Evolutionary conservation across 2,888 invertebrate genomes (phyloP).

Genomic region (Lacanobia wlatinum): DNA sequence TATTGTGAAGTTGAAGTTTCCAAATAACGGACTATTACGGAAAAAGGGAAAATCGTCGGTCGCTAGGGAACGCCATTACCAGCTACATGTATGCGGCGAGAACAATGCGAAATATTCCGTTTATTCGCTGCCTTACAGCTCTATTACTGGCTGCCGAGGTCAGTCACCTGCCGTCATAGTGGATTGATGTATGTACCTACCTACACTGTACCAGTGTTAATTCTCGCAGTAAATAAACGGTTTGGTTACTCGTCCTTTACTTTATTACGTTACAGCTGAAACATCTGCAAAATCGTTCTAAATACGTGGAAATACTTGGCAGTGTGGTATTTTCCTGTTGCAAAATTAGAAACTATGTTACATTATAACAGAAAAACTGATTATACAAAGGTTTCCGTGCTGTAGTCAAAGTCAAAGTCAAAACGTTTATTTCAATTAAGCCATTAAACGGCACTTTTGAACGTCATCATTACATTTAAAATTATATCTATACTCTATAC

Average conservation of each 20-base stretch:
- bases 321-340: background rate
- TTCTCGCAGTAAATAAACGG: background rate
- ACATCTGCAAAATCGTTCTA: background rate
- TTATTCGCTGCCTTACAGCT: slow-evolving; percentile 53
- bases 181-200: slow-evolving; percentile 31
- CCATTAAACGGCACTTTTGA: too few species aligned
- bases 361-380: background rate
- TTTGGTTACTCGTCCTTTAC: background rate
- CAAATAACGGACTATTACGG: slow-evolving; percentile 71
- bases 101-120: slow-evolving; percentile 58
- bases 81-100: slow-evolving; percentile 42
- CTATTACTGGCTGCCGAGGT: slow-evolving; percentile 47
- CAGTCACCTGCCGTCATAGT: slow-evolving; percentile 35
- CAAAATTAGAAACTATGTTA: background rate
- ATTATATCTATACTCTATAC: too few species aligned
- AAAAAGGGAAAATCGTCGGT: slow-evolving; percentile 47
- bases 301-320: background rate
- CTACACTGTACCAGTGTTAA: slow-evolving; percentile 6
- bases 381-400: background rate
- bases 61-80: slow-evolving; percentile 43
- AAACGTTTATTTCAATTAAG: too few species aligned
- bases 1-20: slow-evolving; percentile 77
- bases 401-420: too few species aligned
- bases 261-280: slow-evolving; percentile 1
- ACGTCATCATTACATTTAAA: too few species aligned